Conservation (phyloP, 1,140 invertebrate species). For the Radopholus similis region DNA sequence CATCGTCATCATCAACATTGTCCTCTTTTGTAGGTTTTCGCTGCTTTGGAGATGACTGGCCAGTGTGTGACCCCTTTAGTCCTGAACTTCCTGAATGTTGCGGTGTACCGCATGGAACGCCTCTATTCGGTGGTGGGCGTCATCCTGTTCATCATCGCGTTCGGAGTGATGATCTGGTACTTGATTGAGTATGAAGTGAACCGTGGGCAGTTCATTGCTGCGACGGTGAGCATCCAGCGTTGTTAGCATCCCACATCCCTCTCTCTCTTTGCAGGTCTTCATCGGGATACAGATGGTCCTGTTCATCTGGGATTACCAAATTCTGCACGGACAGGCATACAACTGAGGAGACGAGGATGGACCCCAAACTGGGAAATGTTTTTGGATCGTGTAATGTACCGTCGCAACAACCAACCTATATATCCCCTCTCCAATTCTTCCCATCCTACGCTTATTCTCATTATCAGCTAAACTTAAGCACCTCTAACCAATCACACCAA, state of each 20-base stretch:
- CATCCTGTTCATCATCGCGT: constrained; percentile 54
- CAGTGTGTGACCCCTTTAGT: constrained; percentile 20
- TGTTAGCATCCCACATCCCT: not conserved
- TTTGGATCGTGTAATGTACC: too few relatives aligned
- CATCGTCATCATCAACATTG: constrained; percentile 55
- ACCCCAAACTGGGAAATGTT: too few relatives aligned
- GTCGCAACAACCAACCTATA: too few relatives aligned
- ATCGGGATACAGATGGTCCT: constrained; percentile 26
- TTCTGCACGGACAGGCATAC: constrained; percentile 24
- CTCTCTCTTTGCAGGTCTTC: constrained; percentile 11
- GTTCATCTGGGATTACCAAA: constrained; percentile 36
- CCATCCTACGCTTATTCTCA: too few relatives aligned
- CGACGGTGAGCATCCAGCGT: constrained; percentile 10
- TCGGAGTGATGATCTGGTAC: constrained; percentile 26
- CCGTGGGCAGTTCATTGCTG: constrained; percentile 38
- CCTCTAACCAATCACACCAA: too few relatives aligned
- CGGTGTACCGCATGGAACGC: constrained; percentile 47
- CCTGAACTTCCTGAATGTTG: constrained; percentile 52
- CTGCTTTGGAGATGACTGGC: not conserved
- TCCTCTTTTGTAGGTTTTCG: constrained; percentile 29
- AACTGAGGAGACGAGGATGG: constrained; percentile 27
- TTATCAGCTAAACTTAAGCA: too few relatives aligned
- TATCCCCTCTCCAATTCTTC: too few relatives aligned
- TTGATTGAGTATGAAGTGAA: constrained; percentile 43
- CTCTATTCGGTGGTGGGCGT: constrained; percentile 50